Evolutionary conservation across 2,113 vertebrate genomes (phyloP), one percentile per base, ranked within the genome.

Genomic region (Ceyx cyanopectus): DNA sequence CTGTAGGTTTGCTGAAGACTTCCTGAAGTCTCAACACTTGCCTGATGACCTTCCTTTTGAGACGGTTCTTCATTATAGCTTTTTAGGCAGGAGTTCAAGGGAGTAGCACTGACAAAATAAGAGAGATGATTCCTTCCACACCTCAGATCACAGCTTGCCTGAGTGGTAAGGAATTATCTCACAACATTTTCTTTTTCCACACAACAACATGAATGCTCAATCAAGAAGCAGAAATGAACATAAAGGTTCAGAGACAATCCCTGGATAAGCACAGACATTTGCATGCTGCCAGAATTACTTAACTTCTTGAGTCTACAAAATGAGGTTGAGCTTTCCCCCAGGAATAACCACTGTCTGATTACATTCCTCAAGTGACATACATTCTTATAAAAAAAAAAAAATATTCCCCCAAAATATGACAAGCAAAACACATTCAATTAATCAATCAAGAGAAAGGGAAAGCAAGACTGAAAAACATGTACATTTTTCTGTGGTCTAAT

Each of bases 201-300:
- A 70, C 78, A 87, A 89, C 51, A 90, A 67, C 67, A 56, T 85
- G 87, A 96, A 95, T 94, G 83, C 81, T 91, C 89, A 94, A 69
- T 89, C 91, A 92, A 92, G 91, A 56, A 74, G 26, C 34, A 66
- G 84, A 63, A 80, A 63, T 9, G 63, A 90, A 62, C 78, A 93
- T 48, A 94, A 83, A 93, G 65, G 92, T 93, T 91, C 67, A 40
- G 82, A 90, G 82, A 95, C 75, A 91, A 89, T 77, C 79, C 75
- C 79, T 83, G 79, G 89, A 66, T 94, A 94, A 95, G 82, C 82
- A 93, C 40, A 2, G 6, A 56, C 43, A 91, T 92, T 92, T 95
- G 84, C 81, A 89, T 75, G 72, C 43, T 77, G 23, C 30, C 67
- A 69, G 81, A 93, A 82, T 87, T 92, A 85, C 57, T 60, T 85